Conservation (phyloP, 2,888 invertebrate genomes). For the Gymnoscelis rufifasciata region DNA sequence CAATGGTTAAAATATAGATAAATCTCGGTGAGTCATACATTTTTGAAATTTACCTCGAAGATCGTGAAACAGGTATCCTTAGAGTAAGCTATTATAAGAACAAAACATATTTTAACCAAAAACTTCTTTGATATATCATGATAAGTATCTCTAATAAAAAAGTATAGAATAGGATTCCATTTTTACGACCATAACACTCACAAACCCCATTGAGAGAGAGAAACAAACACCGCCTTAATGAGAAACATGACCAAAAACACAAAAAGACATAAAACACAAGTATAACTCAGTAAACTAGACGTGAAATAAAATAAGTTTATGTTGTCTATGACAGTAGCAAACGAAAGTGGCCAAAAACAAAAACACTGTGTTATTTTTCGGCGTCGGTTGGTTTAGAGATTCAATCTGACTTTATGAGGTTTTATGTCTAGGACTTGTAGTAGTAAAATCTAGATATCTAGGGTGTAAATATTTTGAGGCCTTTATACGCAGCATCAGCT, state of each 20-base stretch:
- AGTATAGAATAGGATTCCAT: background rate
- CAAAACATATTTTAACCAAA: too few relatives aligned
- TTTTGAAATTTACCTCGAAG: too few relatives aligned
- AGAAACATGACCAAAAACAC: conserved; percentile 2
- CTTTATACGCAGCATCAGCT: too few relatives aligned
- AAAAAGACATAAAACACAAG: conserved; percentile 1
- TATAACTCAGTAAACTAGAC: background rate
- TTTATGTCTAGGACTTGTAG: conserved; percentile 8
- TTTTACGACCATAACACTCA: background rate
- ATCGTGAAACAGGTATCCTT: too few relatives aligned
- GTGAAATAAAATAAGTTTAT: conserved; percentile 16
- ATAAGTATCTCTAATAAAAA: too few relatives aligned
- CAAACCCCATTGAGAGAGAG: background rate
- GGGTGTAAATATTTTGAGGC: background rate
- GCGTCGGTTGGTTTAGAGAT: conserved; percentile 23
- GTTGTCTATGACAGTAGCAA: conserved; percentile 11
- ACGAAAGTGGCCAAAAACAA: conserved; percentile 13
- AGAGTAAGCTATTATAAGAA: too few relatives aligned
- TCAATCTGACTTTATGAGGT: conserved; percentile 25
- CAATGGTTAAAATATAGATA: too few relatives aligned
- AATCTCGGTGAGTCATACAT: too few relatives aligned
- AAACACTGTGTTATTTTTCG: conserved; percentile 13
- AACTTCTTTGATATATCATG: too few relatives aligned
- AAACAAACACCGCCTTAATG: conserved; percentile 8
- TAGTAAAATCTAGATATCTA: background rate